phyloP scores from a whole-genome alignment of 1,140 invertebrate species.

The Drosophila pachea region DNA sequence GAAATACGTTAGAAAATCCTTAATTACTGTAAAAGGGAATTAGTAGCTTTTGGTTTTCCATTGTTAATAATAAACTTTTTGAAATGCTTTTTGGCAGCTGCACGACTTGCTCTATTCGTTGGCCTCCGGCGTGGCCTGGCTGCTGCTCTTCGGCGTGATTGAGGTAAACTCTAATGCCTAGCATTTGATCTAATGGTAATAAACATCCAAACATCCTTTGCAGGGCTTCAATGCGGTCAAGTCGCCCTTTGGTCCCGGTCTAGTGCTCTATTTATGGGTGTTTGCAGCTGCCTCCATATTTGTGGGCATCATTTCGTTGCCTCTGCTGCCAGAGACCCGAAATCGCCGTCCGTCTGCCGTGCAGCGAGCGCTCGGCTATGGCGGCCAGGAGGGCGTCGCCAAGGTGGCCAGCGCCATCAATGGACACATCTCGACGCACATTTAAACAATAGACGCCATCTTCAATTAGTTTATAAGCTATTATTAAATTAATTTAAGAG shows the following conservation, averaged over 20 bases:
- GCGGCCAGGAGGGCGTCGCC: slow-evolving; percentile 48
- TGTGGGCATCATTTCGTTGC: slow-evolving; percentile 56
- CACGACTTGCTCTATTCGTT: slow-evolving; percentile 62
- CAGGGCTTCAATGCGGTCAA: slow-evolving; percentile 64
- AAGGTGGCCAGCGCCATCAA: slow-evolving; percentile 41
- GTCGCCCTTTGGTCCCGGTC: slow-evolving; percentile 33
- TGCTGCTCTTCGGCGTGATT: slow-evolving; percentile 67
- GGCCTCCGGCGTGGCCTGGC: slow-evolving; percentile 54
- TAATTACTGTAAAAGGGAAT: not conserved
- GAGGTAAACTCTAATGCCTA: slow-evolving; percentile 40
- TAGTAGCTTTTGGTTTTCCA: too few species aligned
- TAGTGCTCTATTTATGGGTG: slow-evolving; percentile 60
- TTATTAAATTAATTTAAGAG: slow-evolving; percentile 11
- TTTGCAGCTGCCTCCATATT: slow-evolving; percentile 60
- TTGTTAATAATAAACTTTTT: not conserved
- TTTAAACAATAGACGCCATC: slow-evolving; percentile 20
- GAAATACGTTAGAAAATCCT: too few species aligned
- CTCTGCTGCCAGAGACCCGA: slow-evolving; percentile 58
- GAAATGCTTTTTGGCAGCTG: slow-evolving; percentile 28
- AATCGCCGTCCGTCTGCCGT: slow-evolving; percentile 55
- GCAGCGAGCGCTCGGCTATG: slow-evolving; percentile 57
- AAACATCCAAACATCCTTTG: not conserved
- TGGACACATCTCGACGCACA: slow-evolving; percentile 53
- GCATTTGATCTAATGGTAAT: not conserved
- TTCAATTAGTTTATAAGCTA: slow-evolving; percentile 10